phyloP scores from a whole-genome alignment of 2,888 invertebrate genomes.

The Noctua janthe region DNA sequence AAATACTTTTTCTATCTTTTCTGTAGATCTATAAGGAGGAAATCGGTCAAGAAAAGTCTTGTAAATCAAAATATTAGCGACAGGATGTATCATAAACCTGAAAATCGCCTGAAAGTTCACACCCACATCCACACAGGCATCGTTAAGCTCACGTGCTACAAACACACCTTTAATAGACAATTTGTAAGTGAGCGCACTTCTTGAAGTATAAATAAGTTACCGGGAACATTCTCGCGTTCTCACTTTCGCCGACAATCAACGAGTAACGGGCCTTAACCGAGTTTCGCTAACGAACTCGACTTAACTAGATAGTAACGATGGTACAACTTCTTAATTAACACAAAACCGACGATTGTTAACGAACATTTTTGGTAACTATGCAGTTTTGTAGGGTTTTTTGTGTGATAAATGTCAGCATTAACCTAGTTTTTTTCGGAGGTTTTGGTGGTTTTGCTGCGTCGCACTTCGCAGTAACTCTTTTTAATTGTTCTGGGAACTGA shows the following conservation, averaged over 20 bases:
- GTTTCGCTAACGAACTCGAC: conserved; percentile 86
- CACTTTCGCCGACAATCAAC: conserved; percentile 85
- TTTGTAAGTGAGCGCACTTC: conserved; percentile 58
- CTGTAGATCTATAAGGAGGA: no score
- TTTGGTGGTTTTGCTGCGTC: conserved; percentile 14
- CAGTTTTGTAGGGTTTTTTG: conserved; percentile 38
- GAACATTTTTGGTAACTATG: conserved; percentile 70
- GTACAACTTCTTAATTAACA: conserved; percentile 84
- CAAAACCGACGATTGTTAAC: conserved; percentile 75
- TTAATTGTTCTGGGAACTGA: conserved; percentile 40
- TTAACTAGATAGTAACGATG: conserved; percentile 85
- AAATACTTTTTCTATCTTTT: no score
- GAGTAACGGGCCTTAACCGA: conserved; percentile 81
- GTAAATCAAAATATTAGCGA: neutral
- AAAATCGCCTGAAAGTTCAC: conserved; percentile 13
- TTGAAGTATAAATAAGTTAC: conserved; percentile 63
- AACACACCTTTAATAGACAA: conserved; percentile 52
- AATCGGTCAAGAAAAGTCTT: neutral
- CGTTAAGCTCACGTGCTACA: conserved; percentile 22
- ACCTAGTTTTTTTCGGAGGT: conserved; percentile 17
- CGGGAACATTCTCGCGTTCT: conserved; percentile 70
- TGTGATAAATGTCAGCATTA: conserved; percentile 27
- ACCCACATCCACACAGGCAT: neutral
- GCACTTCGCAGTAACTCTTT: conserved; percentile 42
- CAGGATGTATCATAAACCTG: neutral